phyloP scores from a whole-genome alignment of 2,797 vertebrate species.

The Dermochelys coriacea region DNA sequence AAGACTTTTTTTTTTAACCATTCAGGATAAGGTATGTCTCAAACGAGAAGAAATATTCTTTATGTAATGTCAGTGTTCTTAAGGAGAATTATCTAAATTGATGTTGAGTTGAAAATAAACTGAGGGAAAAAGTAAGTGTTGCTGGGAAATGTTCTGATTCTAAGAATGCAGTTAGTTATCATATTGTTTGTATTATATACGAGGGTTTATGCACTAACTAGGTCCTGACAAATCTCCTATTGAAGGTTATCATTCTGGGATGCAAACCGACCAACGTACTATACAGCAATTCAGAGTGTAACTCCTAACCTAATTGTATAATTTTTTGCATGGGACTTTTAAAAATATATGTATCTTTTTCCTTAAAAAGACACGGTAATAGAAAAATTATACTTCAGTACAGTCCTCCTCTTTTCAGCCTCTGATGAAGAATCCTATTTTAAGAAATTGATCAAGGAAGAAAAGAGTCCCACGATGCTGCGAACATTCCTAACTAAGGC shows the following conservation, averaged over 20 bases:
- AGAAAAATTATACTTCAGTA: constrained; percentile 96
- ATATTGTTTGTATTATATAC: constrained; percentile 44
- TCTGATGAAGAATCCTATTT: constrained; percentile 98
- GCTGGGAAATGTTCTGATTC: constrained; percentile 28
- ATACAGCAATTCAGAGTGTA: constrained; percentile 66
- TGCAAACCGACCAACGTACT: constrained; percentile 61
- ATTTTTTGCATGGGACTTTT: constrained; percentile 83
- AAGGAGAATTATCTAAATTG: constrained; percentile 53
- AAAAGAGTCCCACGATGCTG: constrained; percentile 84
- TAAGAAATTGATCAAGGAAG: constrained; percentile 96
- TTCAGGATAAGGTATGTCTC: constrained; percentile 52
- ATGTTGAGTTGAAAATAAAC: constrained; percentile 46
- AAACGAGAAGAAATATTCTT: constrained; percentile 50
- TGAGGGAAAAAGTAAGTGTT: constrained; percentile 11
- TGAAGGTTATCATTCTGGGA: constrained; percentile 67
- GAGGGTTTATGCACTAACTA: constrained; percentile 42
- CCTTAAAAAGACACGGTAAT: constrained; percentile 82
- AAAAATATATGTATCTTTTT: constrained; percentile 78
- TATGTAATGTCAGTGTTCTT: constrained; percentile 33
- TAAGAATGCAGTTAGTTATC: constrained; percentile 41
- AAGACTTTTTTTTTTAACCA: constrained; percentile 59
- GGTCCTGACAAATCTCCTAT: constrained; percentile 50
- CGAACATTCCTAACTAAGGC: constrained; percentile 86
- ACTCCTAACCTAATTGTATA: constrained; percentile 73
- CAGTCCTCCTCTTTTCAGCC: constrained; percentile 98